These are phyloP conservation scores for Perca schrenkii DNA, from an alignment of 2,113 vertebrate species.

Conservation along the genomic window DNA sequence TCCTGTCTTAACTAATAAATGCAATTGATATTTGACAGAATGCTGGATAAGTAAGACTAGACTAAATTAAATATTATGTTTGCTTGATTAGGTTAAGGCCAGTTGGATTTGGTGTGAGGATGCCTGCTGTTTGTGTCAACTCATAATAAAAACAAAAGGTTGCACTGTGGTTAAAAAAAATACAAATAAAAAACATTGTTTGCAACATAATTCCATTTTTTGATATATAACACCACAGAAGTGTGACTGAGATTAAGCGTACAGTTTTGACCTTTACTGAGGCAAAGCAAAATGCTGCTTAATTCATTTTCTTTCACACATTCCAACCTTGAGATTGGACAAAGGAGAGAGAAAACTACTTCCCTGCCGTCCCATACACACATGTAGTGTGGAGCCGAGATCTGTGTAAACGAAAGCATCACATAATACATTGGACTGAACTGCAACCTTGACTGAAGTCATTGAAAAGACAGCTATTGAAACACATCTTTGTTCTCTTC, in stretches of 20 bases:
- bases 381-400: conserved; percentile 7
- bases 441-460: conserved; percentile 61
- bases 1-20: not conserved
- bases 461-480: conserved; percentile 48
- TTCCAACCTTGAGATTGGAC: conserved; percentile 72
- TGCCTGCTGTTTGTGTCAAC: not conserved
- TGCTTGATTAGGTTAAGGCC: conserved; percentile 27
- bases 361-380: conserved; percentile 11
- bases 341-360: conserved; percentile 47
- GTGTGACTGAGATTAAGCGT: conserved; percentile 54
- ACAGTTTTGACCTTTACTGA: conserved; percentile 59
- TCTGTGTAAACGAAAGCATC: conserved; percentile 53
- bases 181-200: conserved; percentile 24
- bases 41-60: not conserved
- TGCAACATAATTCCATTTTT: conserved; percentile 45
- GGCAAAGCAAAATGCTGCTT: conserved; percentile 54
- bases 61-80: conserved; percentile 13
- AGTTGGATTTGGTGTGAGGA: conserved; percentile 13
- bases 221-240: conserved; percentile 33
- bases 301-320: conserved; percentile 65
- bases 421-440: conserved; percentile 45
- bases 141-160: conserved; percentile 38
- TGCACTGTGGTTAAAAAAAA: not conserved
- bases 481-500: conserved; percentile 49
- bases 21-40: conserved; percentile 4